Percentiles rank a stretch among this genome's conserved stretches.
Evolutionary conservation across 2,888 invertebrate species (phyloP).

Genomic region (Chymomyza procnemis): DNA sequence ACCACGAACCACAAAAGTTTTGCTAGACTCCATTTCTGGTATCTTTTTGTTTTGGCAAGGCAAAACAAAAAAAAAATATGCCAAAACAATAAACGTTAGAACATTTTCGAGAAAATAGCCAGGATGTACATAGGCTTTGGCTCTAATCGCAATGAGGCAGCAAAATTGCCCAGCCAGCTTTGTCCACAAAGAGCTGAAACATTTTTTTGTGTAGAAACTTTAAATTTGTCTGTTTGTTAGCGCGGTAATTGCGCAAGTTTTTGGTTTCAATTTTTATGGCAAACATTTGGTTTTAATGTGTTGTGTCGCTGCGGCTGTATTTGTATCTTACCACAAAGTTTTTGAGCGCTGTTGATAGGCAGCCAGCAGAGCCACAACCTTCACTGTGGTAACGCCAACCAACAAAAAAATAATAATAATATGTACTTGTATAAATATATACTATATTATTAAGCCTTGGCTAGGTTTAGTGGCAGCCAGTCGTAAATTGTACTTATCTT

Average conservation of each 20-base stretch:
- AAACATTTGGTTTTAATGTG: slow-evolving; percentile 16
- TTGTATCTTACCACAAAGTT: not conserved
- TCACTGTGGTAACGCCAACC: not conserved
- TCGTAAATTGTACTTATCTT: slow-evolving; percentile 48
- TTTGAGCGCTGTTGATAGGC: slow-evolving; percentile 3
- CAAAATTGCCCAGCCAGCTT: slow-evolving; percentile 54
- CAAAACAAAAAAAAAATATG: slow-evolving; percentile 44
- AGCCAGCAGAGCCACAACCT: not conserved
- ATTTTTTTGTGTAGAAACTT: not conserved
- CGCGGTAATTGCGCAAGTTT: slow-evolving; percentile 16
- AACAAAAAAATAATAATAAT: not conserved
- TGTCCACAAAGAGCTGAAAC: slow-evolving; percentile 36
- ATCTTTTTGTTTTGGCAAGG: slow-evolving; percentile 29
- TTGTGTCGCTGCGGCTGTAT: not conserved
- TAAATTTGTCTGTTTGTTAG: slow-evolving; percentile 19
- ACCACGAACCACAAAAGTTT: not conserved
- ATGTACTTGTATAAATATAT: not conserved
- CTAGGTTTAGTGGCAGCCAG: not conserved
- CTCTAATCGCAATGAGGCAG: slow-evolving; percentile 35
- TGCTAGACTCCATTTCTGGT: slow-evolving; percentile 3
- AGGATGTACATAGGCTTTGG: not conserved
- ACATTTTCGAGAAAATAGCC: slow-evolving; percentile 28
- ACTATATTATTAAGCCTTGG: not conserved
- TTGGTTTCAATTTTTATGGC: slow-evolving; percentile 8
- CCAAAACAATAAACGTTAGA: slow-evolving; percentile 67